Evolutionary conservation across 37 sponge, comb jelly and placozoan genomes (phyloP).

Genomic region (Crambe crambe): DNA sequence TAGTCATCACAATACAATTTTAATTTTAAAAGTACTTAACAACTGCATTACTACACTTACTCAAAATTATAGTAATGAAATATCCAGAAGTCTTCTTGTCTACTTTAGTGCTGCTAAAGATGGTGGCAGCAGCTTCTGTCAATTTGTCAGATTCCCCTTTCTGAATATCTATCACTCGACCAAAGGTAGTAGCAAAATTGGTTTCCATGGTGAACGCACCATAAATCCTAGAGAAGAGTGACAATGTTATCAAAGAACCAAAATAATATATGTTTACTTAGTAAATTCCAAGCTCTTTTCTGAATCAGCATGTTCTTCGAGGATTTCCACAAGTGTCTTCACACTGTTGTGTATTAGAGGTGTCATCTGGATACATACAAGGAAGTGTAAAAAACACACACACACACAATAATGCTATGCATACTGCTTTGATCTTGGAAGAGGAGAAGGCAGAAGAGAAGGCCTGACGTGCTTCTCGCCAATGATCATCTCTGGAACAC

Average conservation of each 20-base stretch:
- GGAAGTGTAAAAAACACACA: neutral
- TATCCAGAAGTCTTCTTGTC: neutral
- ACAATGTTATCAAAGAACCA: constrained; percentile 19
- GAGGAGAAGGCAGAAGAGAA: constrained; percentile 68
- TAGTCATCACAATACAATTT: neutral
- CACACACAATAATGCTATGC: neutral
- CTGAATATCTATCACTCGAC: constrained; percentile 36
- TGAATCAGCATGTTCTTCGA: no score
- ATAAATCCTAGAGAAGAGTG: constrained; percentile 19
- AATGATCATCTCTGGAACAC: constrained; percentile 36
- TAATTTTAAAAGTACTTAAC: neutral
- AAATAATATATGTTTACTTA: constrained; percentile 13
- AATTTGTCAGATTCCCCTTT: constrained; percentile 53
- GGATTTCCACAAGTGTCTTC: constrained; percentile 23
- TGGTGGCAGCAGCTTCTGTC: constrained; percentile 22
- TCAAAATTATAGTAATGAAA: neutral
- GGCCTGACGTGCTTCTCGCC: constrained; percentile 44
- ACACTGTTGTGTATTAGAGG: constrained; percentile 53
- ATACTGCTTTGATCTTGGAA: constrained; percentile 65
- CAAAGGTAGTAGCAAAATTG: constrained; percentile 66
- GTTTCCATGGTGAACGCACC: constrained; percentile 68
- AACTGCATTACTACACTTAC: neutral
- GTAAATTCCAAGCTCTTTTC: neutral
- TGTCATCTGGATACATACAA: constrained; percentile 50
- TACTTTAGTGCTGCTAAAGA: constrained; percentile 8